Evolutionary conservation across 2,113 vertebrate genomes (phyloP).

Genomic region (Mormyrus iriodes): DNA sequence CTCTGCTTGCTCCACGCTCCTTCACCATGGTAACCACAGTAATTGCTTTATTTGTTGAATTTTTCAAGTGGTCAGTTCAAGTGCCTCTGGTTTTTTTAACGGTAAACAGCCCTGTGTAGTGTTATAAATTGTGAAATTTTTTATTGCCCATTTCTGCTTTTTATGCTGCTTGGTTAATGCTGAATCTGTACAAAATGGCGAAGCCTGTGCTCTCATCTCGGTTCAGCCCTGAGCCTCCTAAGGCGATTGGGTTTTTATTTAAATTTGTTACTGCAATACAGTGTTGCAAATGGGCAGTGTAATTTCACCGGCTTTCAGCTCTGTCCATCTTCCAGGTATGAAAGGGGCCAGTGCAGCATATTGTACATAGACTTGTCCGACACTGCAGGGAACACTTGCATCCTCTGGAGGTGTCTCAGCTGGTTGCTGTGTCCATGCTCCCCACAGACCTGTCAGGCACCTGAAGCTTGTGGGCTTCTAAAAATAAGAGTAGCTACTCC

Average conservation of each 20-base stretch:
- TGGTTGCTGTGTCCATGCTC: background rate
- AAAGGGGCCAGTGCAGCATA: background rate
- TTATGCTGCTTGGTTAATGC: background rate
- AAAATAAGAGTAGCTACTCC: background rate
- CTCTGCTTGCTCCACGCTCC: background rate
- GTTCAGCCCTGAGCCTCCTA: background rate
- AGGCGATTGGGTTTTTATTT: background rate
- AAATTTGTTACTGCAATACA: background rate
- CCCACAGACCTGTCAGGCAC: background rate
- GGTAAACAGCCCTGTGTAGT: background rate
- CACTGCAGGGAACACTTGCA: background rate
- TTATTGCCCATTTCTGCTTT: background rate
- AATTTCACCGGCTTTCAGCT: background rate
- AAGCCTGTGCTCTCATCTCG: background rate
- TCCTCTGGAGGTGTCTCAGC: background rate
- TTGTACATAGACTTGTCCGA: background rate
- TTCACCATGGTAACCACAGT: conserved; percentile 13
- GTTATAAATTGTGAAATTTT: background rate
- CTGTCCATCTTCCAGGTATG: background rate
- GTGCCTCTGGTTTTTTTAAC: background rate
- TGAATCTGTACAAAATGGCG: background rate
- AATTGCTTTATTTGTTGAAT: conserved; percentile 10
- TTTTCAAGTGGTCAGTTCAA: background rate
- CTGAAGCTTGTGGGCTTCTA: background rate
- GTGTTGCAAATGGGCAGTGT: background rate